Percentiles rank a stretch among this genome's conserved stretches.
phyloP scores from a whole-genome alignment of 92 coral and sea anemone genomes.

The Phenganax stokvisi region DNA sequence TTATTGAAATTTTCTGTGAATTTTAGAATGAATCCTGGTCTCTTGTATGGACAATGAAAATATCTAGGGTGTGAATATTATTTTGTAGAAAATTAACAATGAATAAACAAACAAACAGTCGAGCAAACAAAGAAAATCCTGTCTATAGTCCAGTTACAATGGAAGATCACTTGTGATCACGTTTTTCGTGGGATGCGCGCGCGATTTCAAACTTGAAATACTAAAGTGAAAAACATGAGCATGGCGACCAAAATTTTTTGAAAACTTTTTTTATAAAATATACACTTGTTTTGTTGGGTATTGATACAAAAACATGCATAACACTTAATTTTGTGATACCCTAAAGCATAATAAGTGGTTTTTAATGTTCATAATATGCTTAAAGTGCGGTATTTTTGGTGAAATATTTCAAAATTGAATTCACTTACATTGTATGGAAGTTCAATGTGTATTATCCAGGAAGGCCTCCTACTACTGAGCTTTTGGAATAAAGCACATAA shows the following conservation, averaged over 20 bases:
- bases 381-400: no score
- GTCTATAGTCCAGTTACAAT: background rate
- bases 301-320: background rate
- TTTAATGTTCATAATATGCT: background rate
- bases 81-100: background rate
- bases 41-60: background rate
- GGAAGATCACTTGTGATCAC: background rate
- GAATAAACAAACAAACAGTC: background rate
- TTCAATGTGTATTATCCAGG: background rate
- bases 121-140: background rate
- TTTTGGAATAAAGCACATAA: background rate
- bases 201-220: background rate
- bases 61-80: no score
- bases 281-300: background rate
- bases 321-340: background rate
- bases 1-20: background rate
- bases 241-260: slow-evolving; percentile 8
- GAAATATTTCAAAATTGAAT: background rate
- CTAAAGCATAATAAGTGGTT: background rate
- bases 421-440: background rate
- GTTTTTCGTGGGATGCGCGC: slow-evolving; percentile 27
- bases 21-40: background rate
- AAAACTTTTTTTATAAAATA: background rate
- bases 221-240: background rate
- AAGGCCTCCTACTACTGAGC: slow-evolving; percentile 22